Evolutionary conservation across 2,888 invertebrate genomes (phyloP), one percentile per base, ranked within the genome.

Genomic region (Drosophila nr. medialis): DNA sequence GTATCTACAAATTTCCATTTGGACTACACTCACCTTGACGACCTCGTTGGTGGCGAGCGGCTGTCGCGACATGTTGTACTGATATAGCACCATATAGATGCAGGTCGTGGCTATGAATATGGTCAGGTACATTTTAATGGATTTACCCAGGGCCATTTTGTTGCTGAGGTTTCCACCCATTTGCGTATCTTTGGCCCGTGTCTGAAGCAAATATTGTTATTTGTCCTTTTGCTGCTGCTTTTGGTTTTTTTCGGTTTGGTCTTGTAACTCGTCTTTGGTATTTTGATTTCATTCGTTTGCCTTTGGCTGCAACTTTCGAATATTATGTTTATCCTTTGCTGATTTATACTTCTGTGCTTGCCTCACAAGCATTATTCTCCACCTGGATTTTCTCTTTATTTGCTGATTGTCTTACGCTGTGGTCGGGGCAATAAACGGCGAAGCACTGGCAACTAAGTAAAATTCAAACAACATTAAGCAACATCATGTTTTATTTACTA

Each of bases 101-200:
- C 95, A 95, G 78, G 94, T 94, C 89, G 95, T 94, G 75, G 92
- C 92, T 91, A 95, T 92, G 91, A 95, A 93, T 91, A 95, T 94
- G 85, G 95, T 93, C 92, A 95, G 94, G 94, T 95, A 95, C 94
- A 95, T 94, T 94, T 95, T 95, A 91, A 94, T 93, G 85, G 94
- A 94, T 91, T 94, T 94, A 92, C 93, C 94, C 94, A 95, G 72
- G 60, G 90, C 91, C 92, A 92, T 92, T 79, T 90, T 92, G 64
- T 64, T 83, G 72, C 55, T 72, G 72, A 54, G 64, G 40, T 4
- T 76, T 62, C 63, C 72, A 64, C 40, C 68, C 64, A 74, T 50
- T 64, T 62, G 62, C 24, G 42, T 32, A 50, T 75, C 71, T 62
- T 64, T 75, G 55, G 75, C 50, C 55, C 45, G 61, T 55, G 54